Conservation (phyloP, 2,888 invertebrate genomes). For the Cosmorhoe ocellata region DNA sequence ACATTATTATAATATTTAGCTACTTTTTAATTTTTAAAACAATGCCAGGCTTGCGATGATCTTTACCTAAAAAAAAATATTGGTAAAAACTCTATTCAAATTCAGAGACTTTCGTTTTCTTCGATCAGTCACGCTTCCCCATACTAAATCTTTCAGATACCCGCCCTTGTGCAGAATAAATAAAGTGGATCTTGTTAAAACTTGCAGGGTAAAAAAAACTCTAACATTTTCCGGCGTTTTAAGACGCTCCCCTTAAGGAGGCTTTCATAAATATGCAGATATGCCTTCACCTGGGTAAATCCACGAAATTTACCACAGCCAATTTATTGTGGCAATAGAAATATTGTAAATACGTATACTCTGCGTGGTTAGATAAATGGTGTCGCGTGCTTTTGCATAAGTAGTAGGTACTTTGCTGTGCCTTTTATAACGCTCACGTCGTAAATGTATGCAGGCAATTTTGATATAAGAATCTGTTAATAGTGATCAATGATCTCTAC, state of each 20-base stretch:
- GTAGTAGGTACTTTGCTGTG: slow-evolving; percentile 54
- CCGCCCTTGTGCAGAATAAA: slow-evolving; percentile 74
- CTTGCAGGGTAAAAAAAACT: slow-evolving; percentile 67
- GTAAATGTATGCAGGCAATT: slow-evolving; percentile 12
- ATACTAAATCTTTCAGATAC: slow-evolving; percentile 70
- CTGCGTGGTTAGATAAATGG: slow-evolving; percentile 63
- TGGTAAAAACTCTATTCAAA: slow-evolving; percentile 24
- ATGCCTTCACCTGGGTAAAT: slow-evolving; percentile 79
- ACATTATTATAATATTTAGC: too few relatives aligned
- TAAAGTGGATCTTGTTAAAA: slow-evolving; percentile 81
- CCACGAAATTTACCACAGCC: slow-evolving; percentile 73
- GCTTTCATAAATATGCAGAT: slow-evolving; percentile 81
- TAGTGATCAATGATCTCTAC: too few relatives aligned
- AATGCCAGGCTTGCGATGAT: too few relatives aligned
- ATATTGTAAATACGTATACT: slow-evolving; percentile 76
- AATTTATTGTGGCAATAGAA: slow-evolving; percentile 78
- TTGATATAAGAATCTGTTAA: background rate
- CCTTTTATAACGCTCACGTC: slow-evolving; percentile 7
- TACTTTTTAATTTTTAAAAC: too few relatives aligned
- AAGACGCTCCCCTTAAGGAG: slow-evolving; percentile 73
- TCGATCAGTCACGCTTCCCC: slow-evolving; percentile 75
- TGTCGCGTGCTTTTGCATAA: slow-evolving; percentile 75
- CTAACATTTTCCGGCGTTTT: slow-evolving; percentile 73
- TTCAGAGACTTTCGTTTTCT: slow-evolving; percentile 40
- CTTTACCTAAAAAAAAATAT: too few relatives aligned